Conservation (phyloP, 2,888 invertebrate species). For the Seira musarum region DNA sequence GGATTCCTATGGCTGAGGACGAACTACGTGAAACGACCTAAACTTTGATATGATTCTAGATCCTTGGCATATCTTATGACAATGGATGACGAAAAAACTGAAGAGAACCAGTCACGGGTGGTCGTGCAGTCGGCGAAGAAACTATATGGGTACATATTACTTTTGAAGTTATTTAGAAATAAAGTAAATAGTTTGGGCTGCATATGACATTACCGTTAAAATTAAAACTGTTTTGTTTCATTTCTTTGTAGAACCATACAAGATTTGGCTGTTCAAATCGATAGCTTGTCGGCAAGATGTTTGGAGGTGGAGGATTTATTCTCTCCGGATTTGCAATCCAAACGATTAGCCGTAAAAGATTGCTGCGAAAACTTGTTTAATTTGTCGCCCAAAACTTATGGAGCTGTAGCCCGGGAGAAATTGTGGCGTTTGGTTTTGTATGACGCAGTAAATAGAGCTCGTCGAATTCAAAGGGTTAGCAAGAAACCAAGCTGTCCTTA, state of each 20-base stretch:
- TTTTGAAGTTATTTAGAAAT: too few relatives aligned
- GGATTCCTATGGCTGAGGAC: too few relatives aligned
- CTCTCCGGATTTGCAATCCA: slow-evolving; percentile 55
- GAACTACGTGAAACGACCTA: too few relatives aligned
- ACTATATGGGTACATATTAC: slow-evolving; percentile 55
- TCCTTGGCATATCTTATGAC: background rate
- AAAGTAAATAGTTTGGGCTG: background rate
- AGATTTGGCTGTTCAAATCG: slow-evolving; percentile 59
- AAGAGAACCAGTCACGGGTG: slow-evolving; percentile 17
- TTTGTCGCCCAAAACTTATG: slow-evolving; percentile 56
- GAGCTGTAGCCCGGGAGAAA: slow-evolving; percentile 63
- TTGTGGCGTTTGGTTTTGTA: slow-evolving; percentile 66
- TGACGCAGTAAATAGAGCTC: slow-evolving; percentile 61
- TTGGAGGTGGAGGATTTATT: slow-evolving; percentile 64
- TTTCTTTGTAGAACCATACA: slow-evolving; percentile 34
- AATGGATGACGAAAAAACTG: slow-evolving; percentile 35
- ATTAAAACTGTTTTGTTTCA: slow-evolving; percentile 18
- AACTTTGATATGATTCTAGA: too few relatives aligned
- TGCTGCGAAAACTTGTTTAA: slow-evolving; percentile 61
- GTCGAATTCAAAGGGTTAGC: slow-evolving; percentile 59
- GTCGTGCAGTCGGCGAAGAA: slow-evolving; percentile 44
- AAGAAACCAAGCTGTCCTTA: background rate
- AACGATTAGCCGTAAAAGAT: slow-evolving; percentile 56
- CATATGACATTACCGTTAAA: background rate
- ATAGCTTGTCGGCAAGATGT: slow-evolving; percentile 59